A percentile compares a stretch with the other conserved stretches of the same genome.
phyloP scores from a whole-genome alignment of 2,113 vertebrate genomes.

The Jacana jacana region DNA sequence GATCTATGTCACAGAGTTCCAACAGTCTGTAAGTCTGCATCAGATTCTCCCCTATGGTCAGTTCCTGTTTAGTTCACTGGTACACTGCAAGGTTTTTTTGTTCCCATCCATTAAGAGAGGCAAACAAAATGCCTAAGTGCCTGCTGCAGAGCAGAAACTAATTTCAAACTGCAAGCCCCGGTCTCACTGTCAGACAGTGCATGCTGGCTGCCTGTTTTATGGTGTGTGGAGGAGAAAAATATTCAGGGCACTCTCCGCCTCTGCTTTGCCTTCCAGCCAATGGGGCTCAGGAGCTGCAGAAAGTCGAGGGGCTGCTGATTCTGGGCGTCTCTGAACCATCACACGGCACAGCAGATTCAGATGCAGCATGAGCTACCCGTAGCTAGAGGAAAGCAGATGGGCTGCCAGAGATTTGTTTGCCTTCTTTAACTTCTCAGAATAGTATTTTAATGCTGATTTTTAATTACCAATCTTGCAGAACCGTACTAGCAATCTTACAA shows the following conservation, averaged over 20 bases:
- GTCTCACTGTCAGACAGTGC: neutral
- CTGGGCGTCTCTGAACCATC: neutral
- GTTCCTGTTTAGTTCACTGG: neutral
- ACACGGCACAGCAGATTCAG: neutral
- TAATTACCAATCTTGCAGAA: neutral
- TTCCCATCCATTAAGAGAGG: neutral
- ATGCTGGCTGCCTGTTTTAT: slow-evolving; percentile 40
- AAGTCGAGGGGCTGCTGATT: slow-evolving; percentile 7
- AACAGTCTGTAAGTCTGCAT: neutral
- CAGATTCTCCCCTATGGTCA: neutral
- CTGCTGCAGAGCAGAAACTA: neutral
- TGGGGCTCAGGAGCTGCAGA: neutral
- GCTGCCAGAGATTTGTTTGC: neutral
- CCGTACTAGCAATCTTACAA: neutral
- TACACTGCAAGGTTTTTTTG: neutral
- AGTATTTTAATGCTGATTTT: neutral
- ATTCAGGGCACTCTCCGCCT: slow-evolving; percentile 62
- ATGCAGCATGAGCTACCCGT: neutral
- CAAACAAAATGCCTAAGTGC: neutral
- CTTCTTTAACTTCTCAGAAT: neutral
- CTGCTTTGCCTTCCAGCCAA: slow-evolving; percentile 67
- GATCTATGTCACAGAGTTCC: neutral
- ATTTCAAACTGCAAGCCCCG: slow-evolving; percentile 1
- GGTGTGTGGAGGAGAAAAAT: slow-evolving; percentile 18
- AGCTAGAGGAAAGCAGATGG: neutral